phyloP scores from a whole-genome alignment of 2,797 vertebrate genomes.

The Oryzias dopingdopingensis region DNA sequence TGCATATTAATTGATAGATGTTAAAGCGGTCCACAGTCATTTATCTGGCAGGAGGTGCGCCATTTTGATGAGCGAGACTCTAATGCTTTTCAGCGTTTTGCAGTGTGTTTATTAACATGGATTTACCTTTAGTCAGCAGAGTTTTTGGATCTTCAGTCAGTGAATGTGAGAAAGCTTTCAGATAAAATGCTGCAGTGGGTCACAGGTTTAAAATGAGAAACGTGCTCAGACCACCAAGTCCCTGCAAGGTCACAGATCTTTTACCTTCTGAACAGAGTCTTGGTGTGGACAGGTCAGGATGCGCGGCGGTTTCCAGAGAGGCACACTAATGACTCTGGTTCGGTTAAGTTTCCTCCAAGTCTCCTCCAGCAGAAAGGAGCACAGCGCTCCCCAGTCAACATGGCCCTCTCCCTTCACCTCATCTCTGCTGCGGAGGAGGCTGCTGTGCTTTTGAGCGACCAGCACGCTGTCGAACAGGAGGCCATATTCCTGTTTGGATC shows the following conservation, averaged over 20 bases:
- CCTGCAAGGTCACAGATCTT: constrained; percentile 4
- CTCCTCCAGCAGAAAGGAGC: constrained; percentile 79
- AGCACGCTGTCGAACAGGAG: constrained; percentile 82
- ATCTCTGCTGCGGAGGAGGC: constrained; percentile 72
- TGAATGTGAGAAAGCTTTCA: constrained; percentile 40
- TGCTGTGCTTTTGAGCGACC: constrained; percentile 43
- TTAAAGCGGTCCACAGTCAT: constrained; percentile 58
- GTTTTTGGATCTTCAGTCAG: constrained; percentile 25
- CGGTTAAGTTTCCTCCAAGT: constrained; percentile 81
- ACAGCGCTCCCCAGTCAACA: constrained; percentile 79
- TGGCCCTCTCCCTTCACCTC: constrained; percentile 72
- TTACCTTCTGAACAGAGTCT: constrained; percentile 80
- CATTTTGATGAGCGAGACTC: constrained; percentile 64
- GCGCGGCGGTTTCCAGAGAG: constrained; percentile 76
- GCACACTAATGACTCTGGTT: constrained; percentile 54
- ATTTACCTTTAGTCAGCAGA: constrained; percentile 58
- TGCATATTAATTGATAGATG: constrained; percentile 78
- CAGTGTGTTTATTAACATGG: constrained; percentile 59
- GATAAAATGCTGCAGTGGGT: constrained; percentile 28
- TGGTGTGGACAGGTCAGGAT: constrained; percentile 77
- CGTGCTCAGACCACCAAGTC: constrained; percentile 9
- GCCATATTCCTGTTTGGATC: constrained; percentile 79
- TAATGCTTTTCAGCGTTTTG: constrained; percentile 49
- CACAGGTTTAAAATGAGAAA: constrained; percentile 14
- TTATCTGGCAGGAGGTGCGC: constrained; percentile 65